Evolutionary conservation across 2,797 vertebrate genomes (phyloP), one percentile per base, ranked within the genome.

Genomic region (Enteromius viviparus): DNA sequence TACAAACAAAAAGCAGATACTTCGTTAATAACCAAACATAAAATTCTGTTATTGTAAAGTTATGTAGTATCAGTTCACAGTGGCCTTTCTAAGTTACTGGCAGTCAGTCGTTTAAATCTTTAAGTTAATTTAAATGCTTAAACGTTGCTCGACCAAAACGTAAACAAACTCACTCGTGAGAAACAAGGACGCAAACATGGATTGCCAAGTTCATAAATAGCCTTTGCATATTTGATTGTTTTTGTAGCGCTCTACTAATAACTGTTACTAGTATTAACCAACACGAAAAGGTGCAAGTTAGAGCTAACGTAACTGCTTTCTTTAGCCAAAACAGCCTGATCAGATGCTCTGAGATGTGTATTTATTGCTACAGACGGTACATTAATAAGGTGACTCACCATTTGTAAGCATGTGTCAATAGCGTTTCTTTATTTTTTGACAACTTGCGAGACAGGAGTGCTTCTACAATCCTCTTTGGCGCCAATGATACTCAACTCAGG

Each of bases 401-500:
- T 83, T 89, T 19, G 40, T 89, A 29, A 68, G 65, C n/a, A 40
- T 45, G 21, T 58, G 78, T 74, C 62, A 37, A 69, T 76, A 15
- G 55, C 34, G 29, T 83, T n/a, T 75, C 42, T 17, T 55, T 40
- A 83, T 69, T 37, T 76, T 74, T 1, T 26, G 1, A 72, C 78
- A 77, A 34, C n/a, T 76, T 74, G 75, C 83, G 53, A 75, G 55
- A 89, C 32, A 78, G 58, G 12, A 47, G 40, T 80, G 79, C 85
- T 34, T 65, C 72, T 81, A 23, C 85, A 82, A 51, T 74, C 49
- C 70, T 77, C 85, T 86, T 95, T 95, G 93, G 95, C 95, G 95
- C 94, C 92, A 95, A 94, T 45, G 51, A 71, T 34, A 80, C 55
- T 2, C 10, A 51, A 62, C 12, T n/a, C 26, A 55, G 94, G 91